Percentiles rank a stretch among this genome's conserved stretches.
These are phyloP conservation scores for Microcebus jonahi DNA, from an alignment of 2,113 vertebrate genomes.

Conservation along the genomic window DNA sequence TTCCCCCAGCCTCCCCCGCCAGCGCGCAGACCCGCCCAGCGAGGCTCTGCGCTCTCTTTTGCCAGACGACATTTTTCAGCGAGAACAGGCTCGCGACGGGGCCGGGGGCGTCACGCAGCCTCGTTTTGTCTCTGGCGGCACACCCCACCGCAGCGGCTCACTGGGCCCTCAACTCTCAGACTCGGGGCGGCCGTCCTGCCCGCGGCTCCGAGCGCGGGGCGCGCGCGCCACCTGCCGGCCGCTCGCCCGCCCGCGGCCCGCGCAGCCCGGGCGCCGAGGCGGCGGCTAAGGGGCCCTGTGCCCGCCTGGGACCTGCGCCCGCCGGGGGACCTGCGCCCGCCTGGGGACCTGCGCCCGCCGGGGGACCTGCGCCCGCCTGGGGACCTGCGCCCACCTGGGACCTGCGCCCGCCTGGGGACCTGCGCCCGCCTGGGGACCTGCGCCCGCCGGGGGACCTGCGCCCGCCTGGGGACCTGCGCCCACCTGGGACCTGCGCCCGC, in stretches of 20 bases:
- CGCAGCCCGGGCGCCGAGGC: neutral
- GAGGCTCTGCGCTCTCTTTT: neutral
- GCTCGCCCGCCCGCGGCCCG: neutral
- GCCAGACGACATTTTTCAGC: slow-evolving; percentile 26
- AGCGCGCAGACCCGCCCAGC: neutral
- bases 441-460: no score
- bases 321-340: no score
- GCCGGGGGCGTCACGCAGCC: neutral
- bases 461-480: no score
- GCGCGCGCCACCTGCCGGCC: slow-evolving; percentile 82
- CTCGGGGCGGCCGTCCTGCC: neutral
- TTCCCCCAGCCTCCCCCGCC: neutral
- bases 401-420: no score
- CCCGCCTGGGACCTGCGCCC: no score
- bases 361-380: no score
- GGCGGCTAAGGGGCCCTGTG: neutral
- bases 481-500: no score
- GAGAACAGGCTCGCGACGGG: neutral
- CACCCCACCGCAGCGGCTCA: neutral
- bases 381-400: no score
- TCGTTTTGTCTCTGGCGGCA: slow-evolving; percentile 27
- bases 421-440: no score
- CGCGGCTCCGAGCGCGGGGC: neutral
- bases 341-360: no score
- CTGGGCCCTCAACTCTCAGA: neutral